A percentile compares a stretch with the other conserved stretches of the same genome.
phyloP scores from a whole-genome alignment of 2,888 invertebrate species.

The Mycalesis mineus region DNA sequence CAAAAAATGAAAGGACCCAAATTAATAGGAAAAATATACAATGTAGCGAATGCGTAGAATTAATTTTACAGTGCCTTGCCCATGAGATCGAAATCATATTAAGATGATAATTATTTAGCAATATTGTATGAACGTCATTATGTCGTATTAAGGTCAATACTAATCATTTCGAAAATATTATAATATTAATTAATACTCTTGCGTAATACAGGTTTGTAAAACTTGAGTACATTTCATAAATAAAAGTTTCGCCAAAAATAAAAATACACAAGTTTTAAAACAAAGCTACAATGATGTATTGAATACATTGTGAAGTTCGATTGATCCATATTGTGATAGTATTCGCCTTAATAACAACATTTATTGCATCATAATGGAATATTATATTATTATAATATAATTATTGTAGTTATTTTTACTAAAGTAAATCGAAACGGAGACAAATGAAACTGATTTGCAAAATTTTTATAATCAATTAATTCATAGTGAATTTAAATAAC shows the following conservation, averaged over 20 bases:
- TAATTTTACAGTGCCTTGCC: constrained; percentile 32
- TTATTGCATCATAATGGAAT: neutral
- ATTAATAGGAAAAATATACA: constrained; percentile 25
- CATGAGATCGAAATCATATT: constrained; percentile 17
- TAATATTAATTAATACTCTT: no score
- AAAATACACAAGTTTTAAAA: no score
- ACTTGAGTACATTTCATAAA: no score
- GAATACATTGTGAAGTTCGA: no score
- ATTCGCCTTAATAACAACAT: neutral
- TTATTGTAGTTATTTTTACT: neutral
- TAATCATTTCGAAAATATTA: no score
- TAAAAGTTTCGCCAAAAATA: no score
- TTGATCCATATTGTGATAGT: neutral
- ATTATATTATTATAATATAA: neutral
- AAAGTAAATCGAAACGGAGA: neutral
- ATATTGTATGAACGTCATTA: constrained; percentile 21
- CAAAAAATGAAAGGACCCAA: constrained; percentile 13
- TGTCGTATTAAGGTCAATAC: constrained; percentile 12
- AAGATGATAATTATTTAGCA: constrained; percentile 21
- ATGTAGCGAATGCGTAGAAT: constrained; percentile 22
- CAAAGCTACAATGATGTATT: no score
- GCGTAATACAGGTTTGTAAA: no score
- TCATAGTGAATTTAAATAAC: neutral
- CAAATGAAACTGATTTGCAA: neutral
- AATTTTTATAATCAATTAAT: neutral